Evolutionary conservation across 2,797 vertebrate species (phyloP).

Genomic region (Lindbergichthys nudifrons): DNA sequence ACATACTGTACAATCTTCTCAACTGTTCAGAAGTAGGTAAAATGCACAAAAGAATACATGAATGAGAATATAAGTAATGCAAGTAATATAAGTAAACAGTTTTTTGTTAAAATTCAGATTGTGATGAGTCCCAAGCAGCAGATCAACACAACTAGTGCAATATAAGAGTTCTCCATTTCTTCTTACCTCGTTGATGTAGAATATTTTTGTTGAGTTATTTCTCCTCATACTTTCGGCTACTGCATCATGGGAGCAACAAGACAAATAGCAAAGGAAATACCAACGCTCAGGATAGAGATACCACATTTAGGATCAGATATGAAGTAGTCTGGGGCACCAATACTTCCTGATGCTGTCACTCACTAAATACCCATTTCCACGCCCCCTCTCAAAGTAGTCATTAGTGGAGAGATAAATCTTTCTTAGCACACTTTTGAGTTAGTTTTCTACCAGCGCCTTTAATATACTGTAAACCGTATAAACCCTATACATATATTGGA

Average conservation of each 20-base stretch:
- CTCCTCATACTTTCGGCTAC: slow-evolving; percentile 60
- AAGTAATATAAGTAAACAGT: neutral
- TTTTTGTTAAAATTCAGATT: neutral
- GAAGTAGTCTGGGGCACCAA: slow-evolving; percentile 39
- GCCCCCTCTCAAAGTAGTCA: slow-evolving; percentile 46
- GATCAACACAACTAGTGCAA: neutral
- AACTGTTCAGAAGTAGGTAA: neutral
- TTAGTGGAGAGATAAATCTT: slow-evolving; percentile 9
- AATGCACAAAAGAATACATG: neutral
- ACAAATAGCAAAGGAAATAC: slow-evolving; percentile 61
- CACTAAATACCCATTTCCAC: slow-evolving; percentile 26
- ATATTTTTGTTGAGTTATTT: slow-evolving; percentile 74
- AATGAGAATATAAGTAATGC: neutral
- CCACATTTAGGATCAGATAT: slow-evolving; percentile 68
- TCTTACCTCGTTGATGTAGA: slow-evolving; percentile 78
- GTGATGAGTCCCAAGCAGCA: neutral
- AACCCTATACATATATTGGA: neutral
- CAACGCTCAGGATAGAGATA: slow-evolving; percentile 59
- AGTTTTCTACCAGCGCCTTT: neutral
- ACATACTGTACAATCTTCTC: neutral
- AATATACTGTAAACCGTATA: neutral
- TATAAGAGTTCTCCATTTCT: neutral
- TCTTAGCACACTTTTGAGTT: neutral
- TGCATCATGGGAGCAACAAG: slow-evolving; percentile 42
- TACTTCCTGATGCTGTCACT: slow-evolving; percentile 40